Conservation (phyloP, 35 echinoderm and acorn worm species). For the Nesometra sesokonis region DNA sequence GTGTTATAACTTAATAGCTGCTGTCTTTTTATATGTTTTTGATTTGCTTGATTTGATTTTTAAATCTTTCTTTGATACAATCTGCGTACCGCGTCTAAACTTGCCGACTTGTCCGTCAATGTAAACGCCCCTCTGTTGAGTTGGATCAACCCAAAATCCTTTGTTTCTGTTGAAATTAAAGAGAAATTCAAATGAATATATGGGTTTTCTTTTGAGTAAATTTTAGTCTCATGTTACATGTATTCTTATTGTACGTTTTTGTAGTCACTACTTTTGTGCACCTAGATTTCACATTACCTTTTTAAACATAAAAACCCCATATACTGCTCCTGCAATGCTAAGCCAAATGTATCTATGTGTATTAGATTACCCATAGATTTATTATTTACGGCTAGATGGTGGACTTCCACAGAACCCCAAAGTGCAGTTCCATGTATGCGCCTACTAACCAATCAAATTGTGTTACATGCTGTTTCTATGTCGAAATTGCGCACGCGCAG, state of each 20-base stretch:
- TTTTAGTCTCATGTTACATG: neutral
- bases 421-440: no score
- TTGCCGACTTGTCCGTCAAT: slow-evolving; percentile 80
- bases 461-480: no score
- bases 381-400: no score
- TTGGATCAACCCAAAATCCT: slow-evolving; percentile 86
- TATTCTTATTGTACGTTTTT: neutral
- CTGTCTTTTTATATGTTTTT: neutral
- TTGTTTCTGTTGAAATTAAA: slow-evolving; percentile 53
- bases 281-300: no score
- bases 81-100: slow-evolving; percentile 69
- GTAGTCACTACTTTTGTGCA: no score
- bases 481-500: no score
- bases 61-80: slow-evolving; percentile 47
- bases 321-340: no score
- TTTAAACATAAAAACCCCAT: no score
- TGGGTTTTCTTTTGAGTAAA: neutral
- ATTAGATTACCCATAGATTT: no score
- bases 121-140: slow-evolving; percentile 28
- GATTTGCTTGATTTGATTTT: neutral
- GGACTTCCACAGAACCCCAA: no score
- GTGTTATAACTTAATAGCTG: neutral
- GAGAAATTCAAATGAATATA: neutral
- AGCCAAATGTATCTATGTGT: no score
- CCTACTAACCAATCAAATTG: no score